Evolutionary conservation across 2,888 invertebrate genomes (phyloP), one percentile per base, ranked within the genome.

Genomic region (Volucella bombylans): DNA sequence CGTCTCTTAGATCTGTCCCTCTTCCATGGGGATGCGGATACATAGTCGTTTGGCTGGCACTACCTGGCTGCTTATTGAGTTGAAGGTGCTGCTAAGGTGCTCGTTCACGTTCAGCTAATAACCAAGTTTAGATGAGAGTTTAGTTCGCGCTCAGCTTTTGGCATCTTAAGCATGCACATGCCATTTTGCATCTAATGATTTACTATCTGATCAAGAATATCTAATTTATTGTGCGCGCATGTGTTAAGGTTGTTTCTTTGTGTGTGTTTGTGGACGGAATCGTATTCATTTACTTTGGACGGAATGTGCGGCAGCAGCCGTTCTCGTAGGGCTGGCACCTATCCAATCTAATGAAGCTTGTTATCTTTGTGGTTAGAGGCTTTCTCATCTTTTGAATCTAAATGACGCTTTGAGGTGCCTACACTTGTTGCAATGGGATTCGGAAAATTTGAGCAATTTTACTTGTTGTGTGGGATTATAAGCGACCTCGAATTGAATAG

Each of bases 121-220:
- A 81, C 76, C 72, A 73, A 77, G 76, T 31, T 64, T 64, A 77
- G 81, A 81, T 81, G 85, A 59, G 81, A 85, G 81, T 81, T 85
- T 77, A 81, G 85, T 77, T 72, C 62, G 76, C 64, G 69, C 80
- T 62, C 78, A 76, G 69, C 72, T 77, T 81, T 85, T 68, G 72
- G 71, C 81, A 85, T 85, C 72, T 85, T 68, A 77, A 68, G 81
- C 77, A 85, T 85, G 76, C 81, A 77, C 85, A 85, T 85, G 85
- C 85, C 81, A 81, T 85, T 85, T 85, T 80, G 85, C 81, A 81
- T 85, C 85, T 85, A 85, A 85, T 85, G 85, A 85, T 81, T 85
- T 85, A 85, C 81, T 85, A 85, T 85, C 85, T 85, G 85, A 85
- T 85, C 85, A 81, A 81, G 81, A 85, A 77, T 85, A 85, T 85